Evolutionary conservation across 2,888 invertebrate genomes (phyloP).

Genomic region (Phengaris arion): DNA sequence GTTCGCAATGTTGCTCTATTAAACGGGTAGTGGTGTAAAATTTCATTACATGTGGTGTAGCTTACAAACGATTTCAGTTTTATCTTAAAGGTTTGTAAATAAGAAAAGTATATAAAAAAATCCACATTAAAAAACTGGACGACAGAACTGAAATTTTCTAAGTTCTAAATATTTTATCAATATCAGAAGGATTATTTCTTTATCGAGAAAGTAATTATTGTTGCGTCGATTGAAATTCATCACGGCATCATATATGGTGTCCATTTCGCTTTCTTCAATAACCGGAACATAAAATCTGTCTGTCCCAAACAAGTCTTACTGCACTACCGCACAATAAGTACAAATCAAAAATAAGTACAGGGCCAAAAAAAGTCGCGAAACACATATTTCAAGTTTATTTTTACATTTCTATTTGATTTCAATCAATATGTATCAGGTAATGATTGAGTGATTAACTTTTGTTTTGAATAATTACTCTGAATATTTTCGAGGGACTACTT

Average conservation of each 20-base stretch:
- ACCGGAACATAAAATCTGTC: conserved; percentile 15
- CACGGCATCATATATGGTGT: conserved; percentile 15
- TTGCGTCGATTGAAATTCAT: not conserved
- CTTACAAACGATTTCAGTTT: too few relatives aligned
- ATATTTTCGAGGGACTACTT: not conserved
- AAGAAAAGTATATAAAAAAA: too few relatives aligned
- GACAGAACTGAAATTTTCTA: too few relatives aligned
- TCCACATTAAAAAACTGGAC: too few relatives aligned
- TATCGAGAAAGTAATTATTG: conserved; percentile 18
- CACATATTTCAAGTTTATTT: not conserved
- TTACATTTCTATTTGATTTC: not conserved
- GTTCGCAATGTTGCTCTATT: too few relatives aligned
- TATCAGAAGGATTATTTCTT: not conserved
- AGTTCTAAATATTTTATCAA: not conserved
- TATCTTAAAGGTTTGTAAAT: too few relatives aligned
- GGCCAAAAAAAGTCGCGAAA: not conserved
- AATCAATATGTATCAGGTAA: not conserved
- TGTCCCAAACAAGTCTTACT: not conserved
- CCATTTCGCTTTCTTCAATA: conserved; percentile 19
- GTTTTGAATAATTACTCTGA: not conserved
- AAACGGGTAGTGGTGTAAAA: too few relatives aligned
- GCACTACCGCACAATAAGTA: too few relatives aligned
- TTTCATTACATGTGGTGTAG: too few relatives aligned
- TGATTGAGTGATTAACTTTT: conserved; percentile 4
- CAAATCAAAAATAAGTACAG: too few relatives aligned